phyloP scores from a whole-genome alignment of 1,140 invertebrate genomes.

The Scaptomyza graminum region DNA sequence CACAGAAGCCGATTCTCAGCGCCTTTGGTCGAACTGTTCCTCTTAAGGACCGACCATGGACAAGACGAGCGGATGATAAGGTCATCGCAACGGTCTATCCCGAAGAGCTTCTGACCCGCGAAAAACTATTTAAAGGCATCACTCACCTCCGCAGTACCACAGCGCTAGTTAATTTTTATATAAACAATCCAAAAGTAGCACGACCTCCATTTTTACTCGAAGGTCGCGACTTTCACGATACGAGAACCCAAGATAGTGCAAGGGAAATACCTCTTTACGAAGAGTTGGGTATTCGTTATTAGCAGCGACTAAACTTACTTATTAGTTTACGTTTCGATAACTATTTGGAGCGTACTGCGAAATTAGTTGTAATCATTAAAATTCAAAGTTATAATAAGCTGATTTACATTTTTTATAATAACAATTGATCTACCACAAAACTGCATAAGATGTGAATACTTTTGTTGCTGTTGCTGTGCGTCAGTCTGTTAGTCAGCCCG shows the following conservation, averaged over 20 bases:
- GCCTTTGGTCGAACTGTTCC: conserved; percentile 80
- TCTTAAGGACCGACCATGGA: conserved; percentile 67
- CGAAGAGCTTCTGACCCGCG: conserved; percentile 67
- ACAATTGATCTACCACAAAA: too few species aligned
- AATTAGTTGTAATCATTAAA: conserved; percentile 1
- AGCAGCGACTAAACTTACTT: neutral
- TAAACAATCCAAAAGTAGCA: conserved; percentile 58
- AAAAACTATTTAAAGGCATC: conserved; percentile 79
- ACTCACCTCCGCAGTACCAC: conserved; percentile 76
- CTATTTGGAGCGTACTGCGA: neutral
- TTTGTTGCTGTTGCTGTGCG: too few species aligned
- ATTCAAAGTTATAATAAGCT: conserved; percentile 1
- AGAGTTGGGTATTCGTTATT: conserved; percentile 63
- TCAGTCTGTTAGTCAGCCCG: too few species aligned
- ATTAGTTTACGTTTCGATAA: neutral
- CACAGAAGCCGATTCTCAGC: conserved; percentile 56
- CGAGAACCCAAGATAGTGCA: conserved; percentile 40
- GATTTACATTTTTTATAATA: too few species aligned
- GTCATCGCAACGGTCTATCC: conserved; percentile 72
- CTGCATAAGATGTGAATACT: too few species aligned
- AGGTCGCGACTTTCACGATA: conserved; percentile 62
- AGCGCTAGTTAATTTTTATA: conserved; percentile 68
- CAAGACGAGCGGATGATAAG: conserved; percentile 53
- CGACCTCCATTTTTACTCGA: conserved; percentile 67
- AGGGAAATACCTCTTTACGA: conserved; percentile 74